Evolutionary conservation across 2,113 vertebrate genomes (phyloP).

Genomic region (Phalacrocorax brasilianus): DNA sequence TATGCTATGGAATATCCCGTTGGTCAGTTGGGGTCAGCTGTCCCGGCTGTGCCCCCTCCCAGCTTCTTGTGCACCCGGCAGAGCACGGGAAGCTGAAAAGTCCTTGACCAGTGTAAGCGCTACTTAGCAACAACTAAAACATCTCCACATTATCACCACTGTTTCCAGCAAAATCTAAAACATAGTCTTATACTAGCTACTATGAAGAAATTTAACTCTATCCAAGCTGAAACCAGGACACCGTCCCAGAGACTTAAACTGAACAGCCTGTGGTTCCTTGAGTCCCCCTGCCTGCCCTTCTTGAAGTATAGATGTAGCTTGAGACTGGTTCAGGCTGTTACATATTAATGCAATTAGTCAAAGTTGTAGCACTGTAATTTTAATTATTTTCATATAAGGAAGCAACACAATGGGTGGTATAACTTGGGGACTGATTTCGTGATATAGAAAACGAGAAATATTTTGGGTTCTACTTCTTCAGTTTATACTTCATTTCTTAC

Average conservation of each 20-base stretch:
- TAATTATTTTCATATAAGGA: slow-evolving; percentile 42
- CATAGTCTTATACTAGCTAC: too few species aligned
- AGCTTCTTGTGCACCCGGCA: too few species aligned
- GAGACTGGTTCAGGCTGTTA: neutral
- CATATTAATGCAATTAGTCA: slow-evolving; percentile 60
- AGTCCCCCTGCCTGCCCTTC: neutral
- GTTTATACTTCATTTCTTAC: neutral
- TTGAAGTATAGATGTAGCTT: neutral
- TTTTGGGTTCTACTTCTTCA: neutral
- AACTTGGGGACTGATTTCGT: neutral
- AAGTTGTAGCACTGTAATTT: slow-evolving; percentile 2
- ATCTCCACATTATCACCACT: too few species aligned
- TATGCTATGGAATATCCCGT: too few species aligned
- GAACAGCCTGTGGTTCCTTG: neutral
- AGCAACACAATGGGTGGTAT: slow-evolving; percentile 50
- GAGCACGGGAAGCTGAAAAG: too few species aligned
- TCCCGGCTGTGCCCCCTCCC: too few species aligned
- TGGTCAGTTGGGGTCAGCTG: too few species aligned
- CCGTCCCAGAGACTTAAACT: neutral
- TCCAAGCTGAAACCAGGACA: too few species aligned
- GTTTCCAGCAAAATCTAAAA: too few species aligned
- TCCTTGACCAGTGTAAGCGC: too few species aligned
- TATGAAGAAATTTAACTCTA: too few species aligned
- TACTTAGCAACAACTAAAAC: too few species aligned
- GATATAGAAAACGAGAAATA: neutral